phyloP scores from a whole-genome alignment of 2,888 invertebrate species.

The Epinotia ramella region DNA sequence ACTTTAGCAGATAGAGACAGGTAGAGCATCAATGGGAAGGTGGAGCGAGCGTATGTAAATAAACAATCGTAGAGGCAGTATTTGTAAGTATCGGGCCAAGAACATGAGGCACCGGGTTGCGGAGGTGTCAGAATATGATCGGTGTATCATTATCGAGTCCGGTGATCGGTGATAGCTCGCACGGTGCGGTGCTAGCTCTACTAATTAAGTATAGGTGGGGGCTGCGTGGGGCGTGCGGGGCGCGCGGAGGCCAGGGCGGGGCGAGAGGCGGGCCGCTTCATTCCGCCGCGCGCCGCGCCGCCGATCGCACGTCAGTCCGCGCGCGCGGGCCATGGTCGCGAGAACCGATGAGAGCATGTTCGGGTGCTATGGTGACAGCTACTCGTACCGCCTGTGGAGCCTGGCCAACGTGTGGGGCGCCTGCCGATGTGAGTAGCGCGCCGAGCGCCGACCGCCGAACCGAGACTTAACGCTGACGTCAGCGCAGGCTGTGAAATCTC shows the following conservation, averaged over 20 bases:
- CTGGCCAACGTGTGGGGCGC: slow-evolving; percentile 91
- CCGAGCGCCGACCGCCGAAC: slow-evolving; percentile 56
- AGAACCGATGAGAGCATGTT: slow-evolving; percentile 91
- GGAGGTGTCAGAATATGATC: slow-evolving; percentile 55
- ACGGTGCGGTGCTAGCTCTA: slow-evolving; percentile 60
- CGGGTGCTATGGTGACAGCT: slow-evolving; percentile 90
- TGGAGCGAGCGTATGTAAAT: slow-evolving; percentile 70
- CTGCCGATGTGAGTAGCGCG: slow-evolving; percentile 89
- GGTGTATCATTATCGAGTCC: slow-evolving; percentile 50
- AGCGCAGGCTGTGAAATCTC: slow-evolving; percentile 70
- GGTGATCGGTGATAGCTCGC: slow-evolving; percentile 48
- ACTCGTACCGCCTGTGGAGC: slow-evolving; percentile 91
- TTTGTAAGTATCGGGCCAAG: slow-evolving; percentile 40
- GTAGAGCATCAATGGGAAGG: slow-evolving; percentile 67
- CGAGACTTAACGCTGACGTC: slow-evolving; percentile 69
- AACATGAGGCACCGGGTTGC: slow-evolving; percentile 39
- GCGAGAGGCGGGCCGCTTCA: slow-evolving; percentile 72
- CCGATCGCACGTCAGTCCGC: slow-evolving; percentile 73
- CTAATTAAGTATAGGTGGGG: slow-evolving; percentile 80
- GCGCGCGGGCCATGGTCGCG: slow-evolving; percentile 92
- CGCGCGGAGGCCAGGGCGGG: slow-evolving; percentile 53
- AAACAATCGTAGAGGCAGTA: slow-evolving; percentile 56
- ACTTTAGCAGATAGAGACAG: slow-evolving; percentile 70
- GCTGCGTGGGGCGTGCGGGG: slow-evolving; percentile 53
- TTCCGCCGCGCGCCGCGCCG: slow-evolving; percentile 83